Base-by-base conservation (phyloP, 1,140 invertebrate genomes). In the Lepidurus arcticus region DNA sequence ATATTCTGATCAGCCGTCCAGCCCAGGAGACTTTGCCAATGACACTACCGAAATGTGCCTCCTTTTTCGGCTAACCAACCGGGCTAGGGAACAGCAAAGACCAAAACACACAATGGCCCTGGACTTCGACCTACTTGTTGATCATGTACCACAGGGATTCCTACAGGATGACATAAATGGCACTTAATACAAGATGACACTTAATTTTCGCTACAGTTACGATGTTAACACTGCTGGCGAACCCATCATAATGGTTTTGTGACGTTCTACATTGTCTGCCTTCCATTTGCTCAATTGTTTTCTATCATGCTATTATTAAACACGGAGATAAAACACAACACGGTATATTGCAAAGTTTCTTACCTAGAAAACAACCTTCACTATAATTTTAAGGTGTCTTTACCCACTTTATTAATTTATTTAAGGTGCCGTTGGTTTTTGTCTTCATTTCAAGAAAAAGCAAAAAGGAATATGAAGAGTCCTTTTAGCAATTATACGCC, bases 271-370 rank as follows among this genome's bases (percentile, higher is more conserved):
- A 8, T 74, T 21, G 21, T 42, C 11, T 5, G 11, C 9, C 11
- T 4, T 16, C 73, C 73, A 26, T 74, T 16, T 13, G 21, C 10
- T 10, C 73, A 74, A 21, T 21, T 74, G 11, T 74, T 26, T 42
- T 26, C 42, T 42, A 74, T 74, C 73, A 74, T 74, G 73, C 73
- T 21, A 26, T 74, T 7, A 7, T 74, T 74, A 74, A 42, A 21
- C 21, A 74, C 7, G 5, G 21, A 74, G 73, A 21, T 16, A 24
- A 13, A 26, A 42, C 21, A 2, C 26, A 74, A 21, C 73, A 74
- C n/a, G 21, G 73, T 74, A 74, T 26, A 21, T 74, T 24, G 34
- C 34, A 34, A 34, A 34, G 2, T 34, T 1, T 34, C 34, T 34
- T 34, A 34, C 34, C 34, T 34, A 34, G 34, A 34, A 34, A 34